These are phyloP conservation scores for Scaptomyza caliginosa DNA, from an alignment of 2,888 invertebrate genomes.

Conservation along the genomic window DNA sequence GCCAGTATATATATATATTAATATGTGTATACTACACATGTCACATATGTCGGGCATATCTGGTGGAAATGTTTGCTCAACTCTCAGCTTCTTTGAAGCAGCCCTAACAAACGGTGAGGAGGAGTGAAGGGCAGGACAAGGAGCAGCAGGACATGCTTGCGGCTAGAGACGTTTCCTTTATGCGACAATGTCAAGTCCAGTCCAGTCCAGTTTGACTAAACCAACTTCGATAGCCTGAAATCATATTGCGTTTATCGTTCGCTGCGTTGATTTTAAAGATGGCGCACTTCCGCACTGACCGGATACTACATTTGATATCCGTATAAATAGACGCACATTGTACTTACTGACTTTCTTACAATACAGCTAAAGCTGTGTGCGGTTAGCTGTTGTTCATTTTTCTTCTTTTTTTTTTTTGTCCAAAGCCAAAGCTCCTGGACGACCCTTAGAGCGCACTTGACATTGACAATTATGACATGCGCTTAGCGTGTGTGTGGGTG, in stretches of 20 bases:
- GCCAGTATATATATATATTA: not conserved
- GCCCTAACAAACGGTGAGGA: no score
- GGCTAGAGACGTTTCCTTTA: slow-evolving; percentile 62
- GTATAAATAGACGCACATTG: not conserved
- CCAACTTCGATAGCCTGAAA: slow-evolving; percentile 19
- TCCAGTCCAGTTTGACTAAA: slow-evolving; percentile 52
- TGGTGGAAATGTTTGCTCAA: slow-evolving; percentile 17
- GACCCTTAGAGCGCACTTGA: slow-evolving; percentile 41
- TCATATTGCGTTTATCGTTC: slow-evolving; percentile 15
- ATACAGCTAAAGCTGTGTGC: slow-evolving; percentile 18
- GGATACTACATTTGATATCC: slow-evolving; percentile 42
- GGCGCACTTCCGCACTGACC: slow-evolving; percentile 45
- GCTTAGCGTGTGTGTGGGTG: slow-evolving; percentile 20
- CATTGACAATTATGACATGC: slow-evolving; percentile 70
- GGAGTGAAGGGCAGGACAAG: not conserved
- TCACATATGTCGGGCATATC: slow-evolving; percentile 20
- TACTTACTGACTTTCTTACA: not conserved
- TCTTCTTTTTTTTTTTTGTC: slow-evolving; percentile 8
- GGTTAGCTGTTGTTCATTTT: slow-evolving; percentile 11
- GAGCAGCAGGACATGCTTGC: slow-evolving; percentile 53
- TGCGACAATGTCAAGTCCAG: slow-evolving; percentile 69
- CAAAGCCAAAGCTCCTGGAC: slow-evolving; percentile 20
- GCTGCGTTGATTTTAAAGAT: slow-evolving; percentile 41
- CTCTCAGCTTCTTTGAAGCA: slow-evolving; percentile 7
- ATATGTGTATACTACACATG: not conserved